Evolutionary conservation across 1,140 invertebrate genomes (phyloP).

Genomic region (Pseudomyrmex cubaensis): DNA sequence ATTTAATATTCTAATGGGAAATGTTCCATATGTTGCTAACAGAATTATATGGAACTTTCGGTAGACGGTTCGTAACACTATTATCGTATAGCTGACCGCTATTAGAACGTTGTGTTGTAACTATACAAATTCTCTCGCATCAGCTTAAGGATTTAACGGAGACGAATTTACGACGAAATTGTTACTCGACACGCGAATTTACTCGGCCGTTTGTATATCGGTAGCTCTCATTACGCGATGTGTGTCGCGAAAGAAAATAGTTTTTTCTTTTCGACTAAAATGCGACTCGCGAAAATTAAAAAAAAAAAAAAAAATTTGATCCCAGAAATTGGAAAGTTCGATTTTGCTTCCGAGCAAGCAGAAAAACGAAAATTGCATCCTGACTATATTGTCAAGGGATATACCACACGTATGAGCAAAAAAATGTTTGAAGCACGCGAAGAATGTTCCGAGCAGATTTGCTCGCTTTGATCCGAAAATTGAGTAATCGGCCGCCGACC

Average conservation of each 20-base stretch:
- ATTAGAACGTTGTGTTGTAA: slow-evolving; percentile 17
- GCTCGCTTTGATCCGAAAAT: slow-evolving; percentile 11
- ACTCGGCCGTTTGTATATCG: not conserved
- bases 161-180: slow-evolving; percentile 25
- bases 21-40: not conserved
- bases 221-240: not conserved
- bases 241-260: not conserved
- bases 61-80: slow-evolving; percentile 6
- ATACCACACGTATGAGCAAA: not conserved
- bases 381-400: not conserved
- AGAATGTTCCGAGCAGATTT: not conserved
- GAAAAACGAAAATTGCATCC: not conserved
- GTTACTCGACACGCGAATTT: not conserved
- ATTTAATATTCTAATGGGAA: not conserved
- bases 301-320: no score
- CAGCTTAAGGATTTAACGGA: slow-evolving; percentile 17
- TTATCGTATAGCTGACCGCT: slow-evolving; percentile 18
- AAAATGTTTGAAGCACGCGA: not conserved
- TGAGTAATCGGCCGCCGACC: not conserved
- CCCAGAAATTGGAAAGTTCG: no score
- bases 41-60: slow-evolving; percentile 15
- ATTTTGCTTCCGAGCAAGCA: not conserved
- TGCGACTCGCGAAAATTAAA: no score
- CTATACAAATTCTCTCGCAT: not conserved
- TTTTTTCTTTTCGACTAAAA: not conserved